Evolutionary conservation across 2,888 invertebrate species (phyloP).

Genomic region (Stenchaetothrips biformis): DNA sequence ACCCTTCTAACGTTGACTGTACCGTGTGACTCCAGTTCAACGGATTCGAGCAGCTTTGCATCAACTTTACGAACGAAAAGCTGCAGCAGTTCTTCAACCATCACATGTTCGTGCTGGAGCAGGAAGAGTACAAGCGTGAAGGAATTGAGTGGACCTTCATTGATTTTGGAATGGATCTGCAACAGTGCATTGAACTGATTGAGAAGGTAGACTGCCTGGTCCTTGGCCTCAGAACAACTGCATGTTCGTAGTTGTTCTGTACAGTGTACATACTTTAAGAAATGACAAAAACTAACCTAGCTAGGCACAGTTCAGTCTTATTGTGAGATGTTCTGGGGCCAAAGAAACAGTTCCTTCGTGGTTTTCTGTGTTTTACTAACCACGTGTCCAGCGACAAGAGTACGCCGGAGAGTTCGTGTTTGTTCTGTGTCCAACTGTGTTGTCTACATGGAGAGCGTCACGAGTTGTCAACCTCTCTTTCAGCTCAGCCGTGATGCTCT

Average conservation of each 20-base stretch:
- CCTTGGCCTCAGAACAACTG: slow-evolving; percentile 15
- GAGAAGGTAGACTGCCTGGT: slow-evolving; percentile 66
- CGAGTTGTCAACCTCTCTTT: not conserved
- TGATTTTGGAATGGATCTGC: slow-evolving; percentile 93
- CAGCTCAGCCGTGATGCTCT: slow-evolving; percentile 7
- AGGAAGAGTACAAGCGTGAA: slow-evolving; percentile 91
- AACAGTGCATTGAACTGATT: slow-evolving; percentile 83
- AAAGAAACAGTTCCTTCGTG: slow-evolving; percentile 23
- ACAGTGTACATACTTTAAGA: not conserved
- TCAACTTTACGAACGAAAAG: slow-evolving; percentile 94
- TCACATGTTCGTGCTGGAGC: slow-evolving; percentile 93
- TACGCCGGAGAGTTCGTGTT: slow-evolving; percentile 1
- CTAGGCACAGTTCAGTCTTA: not conserved
- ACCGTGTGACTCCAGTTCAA: slow-evolving; percentile 63
- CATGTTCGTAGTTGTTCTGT: not conserved
- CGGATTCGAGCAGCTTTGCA: slow-evolving; percentile 92
- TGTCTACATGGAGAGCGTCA: not conserved
- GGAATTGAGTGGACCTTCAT: slow-evolving; percentile 89
- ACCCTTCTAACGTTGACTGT: slow-evolving; percentile 30
- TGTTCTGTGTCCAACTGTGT: slow-evolving; percentile 1
- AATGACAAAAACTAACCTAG: slow-evolving; percentile 1
- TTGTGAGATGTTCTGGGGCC: slow-evolving; percentile 7
- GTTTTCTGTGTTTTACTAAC: slow-evolving; percentile 19
- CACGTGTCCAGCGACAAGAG: not conserved
- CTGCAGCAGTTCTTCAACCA: slow-evolving; percentile 95